Percentiles rank a stretch among this genome's conserved stretches.
phyloP scores from a whole-genome alignment of 2,797 vertebrate species.

The Benthosema pterotum region DNA sequence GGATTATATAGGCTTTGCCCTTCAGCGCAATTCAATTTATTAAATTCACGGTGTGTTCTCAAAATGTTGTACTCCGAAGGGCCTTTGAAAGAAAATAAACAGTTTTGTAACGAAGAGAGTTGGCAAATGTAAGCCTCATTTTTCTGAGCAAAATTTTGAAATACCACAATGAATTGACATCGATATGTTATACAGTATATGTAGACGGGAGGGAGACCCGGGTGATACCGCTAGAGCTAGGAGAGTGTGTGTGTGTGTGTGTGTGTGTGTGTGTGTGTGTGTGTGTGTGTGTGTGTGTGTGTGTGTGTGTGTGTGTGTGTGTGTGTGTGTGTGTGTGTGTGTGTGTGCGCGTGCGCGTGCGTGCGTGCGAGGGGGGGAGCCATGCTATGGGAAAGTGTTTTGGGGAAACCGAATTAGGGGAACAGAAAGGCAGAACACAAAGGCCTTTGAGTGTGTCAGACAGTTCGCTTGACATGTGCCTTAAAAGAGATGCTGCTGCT shows the following conservation, averaged over 20 bases:
- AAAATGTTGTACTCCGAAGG: no score
- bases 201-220: slow-evolving; percentile 19
- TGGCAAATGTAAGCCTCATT: not conserved
- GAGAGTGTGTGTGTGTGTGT: slow-evolving; percentile 38
- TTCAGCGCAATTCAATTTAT: no score
- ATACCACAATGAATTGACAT: slow-evolving; percentile 14
- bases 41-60: no score
- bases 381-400: slow-evolving; percentile 82
- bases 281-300: slow-evolving; percentile 17
- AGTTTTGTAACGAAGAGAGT: no score
- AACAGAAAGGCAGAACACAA: slow-evolving; percentile 45
- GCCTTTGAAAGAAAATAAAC: no score
- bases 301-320: not conserved
- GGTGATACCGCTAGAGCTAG: slow-evolving; percentile 40
- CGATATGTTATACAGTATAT: slow-evolving; percentile 38
- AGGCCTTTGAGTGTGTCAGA: slow-evolving; percentile 63
- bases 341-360: no score
- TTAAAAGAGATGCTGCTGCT: slow-evolving; percentile 79
- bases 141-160: slow-evolving; percentile 4
- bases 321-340: slow-evolving; percentile 20
- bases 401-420: slow-evolving; percentile 51
- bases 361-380: slow-evolving; percentile 67
- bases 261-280: slow-evolving; percentile 19
- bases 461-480: slow-evolving; percentile 82
- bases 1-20: no score